Percentiles rank a stretch among this genome's conserved stretches.
Evolutionary conservation across 2,113 vertebrate genomes (phyloP).

Genomic region (Poeciliopsis occidentalis): DNA sequence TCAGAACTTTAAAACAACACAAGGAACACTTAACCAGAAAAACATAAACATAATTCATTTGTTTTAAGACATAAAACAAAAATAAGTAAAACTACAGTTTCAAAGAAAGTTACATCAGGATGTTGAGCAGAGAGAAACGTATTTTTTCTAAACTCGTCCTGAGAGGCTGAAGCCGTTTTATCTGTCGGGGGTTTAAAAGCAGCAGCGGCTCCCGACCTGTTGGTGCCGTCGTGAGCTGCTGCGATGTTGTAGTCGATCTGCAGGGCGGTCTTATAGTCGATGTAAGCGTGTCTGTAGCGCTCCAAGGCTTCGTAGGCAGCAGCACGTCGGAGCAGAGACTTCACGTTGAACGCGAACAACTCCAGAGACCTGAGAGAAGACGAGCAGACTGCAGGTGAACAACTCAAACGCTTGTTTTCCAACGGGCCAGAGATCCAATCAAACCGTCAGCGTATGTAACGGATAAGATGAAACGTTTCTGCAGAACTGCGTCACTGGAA

Average conservation of each 20-base stretch:
- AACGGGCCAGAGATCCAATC: not conserved
- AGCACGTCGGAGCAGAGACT: constrained; percentile 88
- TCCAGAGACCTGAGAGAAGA: constrained; percentile 69
- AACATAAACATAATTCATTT: too few species aligned
- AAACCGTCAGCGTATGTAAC: too few species aligned
- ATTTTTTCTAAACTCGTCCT: too few species aligned
- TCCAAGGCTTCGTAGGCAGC: constrained; percentile 89
- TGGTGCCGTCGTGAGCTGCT: constrained; percentile 88
- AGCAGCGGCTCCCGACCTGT: constrained; percentile 74
- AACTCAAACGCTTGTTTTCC: not conserved
- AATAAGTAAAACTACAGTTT: not conserved
- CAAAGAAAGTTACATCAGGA: too few species aligned
- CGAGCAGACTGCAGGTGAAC: not conserved
- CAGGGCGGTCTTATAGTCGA: constrained; percentile 90
- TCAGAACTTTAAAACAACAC: too few species aligned
- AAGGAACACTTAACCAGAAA: not conserved
- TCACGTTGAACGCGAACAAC: constrained; percentile 86
- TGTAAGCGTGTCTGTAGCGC: constrained; percentile 86
- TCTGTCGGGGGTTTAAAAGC: too few species aligned
- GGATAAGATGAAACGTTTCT: not conserved
- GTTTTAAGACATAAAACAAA: not conserved
- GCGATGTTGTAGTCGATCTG: constrained; percentile 85
- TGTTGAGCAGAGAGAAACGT: too few species aligned
- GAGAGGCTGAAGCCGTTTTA: too few species aligned
- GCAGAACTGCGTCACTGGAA: too few species aligned